A percentile compares a stretch with the other conserved stretches of the same genome.
Conservation (phyloP, 2,113 vertebrate genomes). For the Gorsachius goisagi region DNA sequence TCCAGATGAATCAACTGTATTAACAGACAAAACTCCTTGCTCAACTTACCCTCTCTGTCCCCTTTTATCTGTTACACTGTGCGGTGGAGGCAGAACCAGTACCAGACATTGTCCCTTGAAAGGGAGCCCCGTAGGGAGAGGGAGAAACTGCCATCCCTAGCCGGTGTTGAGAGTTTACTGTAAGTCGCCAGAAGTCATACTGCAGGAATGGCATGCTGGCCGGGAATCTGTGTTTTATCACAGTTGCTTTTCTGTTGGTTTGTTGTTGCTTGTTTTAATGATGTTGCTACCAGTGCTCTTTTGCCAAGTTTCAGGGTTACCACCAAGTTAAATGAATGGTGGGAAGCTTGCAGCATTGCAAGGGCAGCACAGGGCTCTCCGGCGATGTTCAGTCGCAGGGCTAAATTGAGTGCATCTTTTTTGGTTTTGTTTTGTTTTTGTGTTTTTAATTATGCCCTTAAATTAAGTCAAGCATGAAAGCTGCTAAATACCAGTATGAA, state of each 20-base stretch:
- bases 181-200: not conserved
- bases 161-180: not conserved
- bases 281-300: not conserved
- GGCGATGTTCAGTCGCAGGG: not conserved
- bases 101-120: not conserved
- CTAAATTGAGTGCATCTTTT: not conserved
- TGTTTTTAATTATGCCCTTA: conserved; percentile 12
- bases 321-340: not conserved
- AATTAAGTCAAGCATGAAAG: not conserved
- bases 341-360: not conserved
- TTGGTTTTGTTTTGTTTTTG: not conserved
- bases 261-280: not conserved
- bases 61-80: not conserved
- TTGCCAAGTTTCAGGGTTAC: not conserved
- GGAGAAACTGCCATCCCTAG: not conserved
- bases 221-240: not conserved
- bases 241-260: not conserved
- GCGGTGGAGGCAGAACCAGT: not conserved
- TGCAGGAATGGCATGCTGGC: not conserved
- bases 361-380: not conserved
- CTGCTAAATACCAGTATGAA: not conserved
- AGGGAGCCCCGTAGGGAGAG: accelerated
- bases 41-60: not conserved
- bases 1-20: not conserved
- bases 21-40: not conserved